phyloP scores from a whole-genome alignment of 2,888 invertebrate species.

The Congeria kusceri region DNA sequence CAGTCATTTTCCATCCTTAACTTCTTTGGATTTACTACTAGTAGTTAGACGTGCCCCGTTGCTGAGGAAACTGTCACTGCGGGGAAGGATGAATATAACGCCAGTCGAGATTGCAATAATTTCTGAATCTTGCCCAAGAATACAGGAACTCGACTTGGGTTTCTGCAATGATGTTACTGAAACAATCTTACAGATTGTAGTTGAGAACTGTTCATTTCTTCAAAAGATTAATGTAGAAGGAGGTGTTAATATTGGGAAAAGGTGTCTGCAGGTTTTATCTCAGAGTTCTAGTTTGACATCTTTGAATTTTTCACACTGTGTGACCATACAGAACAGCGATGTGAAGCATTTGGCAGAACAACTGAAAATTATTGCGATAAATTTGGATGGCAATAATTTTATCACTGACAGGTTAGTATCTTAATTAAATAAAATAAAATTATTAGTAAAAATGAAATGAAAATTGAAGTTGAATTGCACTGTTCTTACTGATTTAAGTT shows the following conservation, averaged over 20 bases:
- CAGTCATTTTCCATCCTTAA: constrained; percentile 38
- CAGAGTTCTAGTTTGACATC: constrained; percentile 48
- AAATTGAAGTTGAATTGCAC: too few relatives aligned
- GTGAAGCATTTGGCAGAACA: constrained; percentile 60
- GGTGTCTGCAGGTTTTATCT: constrained; percentile 56
- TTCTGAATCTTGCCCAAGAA: constrained; percentile 60
- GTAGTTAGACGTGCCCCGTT: constrained; percentile 58
- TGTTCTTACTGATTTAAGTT: too few relatives aligned
- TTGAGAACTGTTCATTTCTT: constrained; percentile 65
- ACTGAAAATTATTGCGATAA: constrained; percentile 64
- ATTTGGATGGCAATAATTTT: constrained; percentile 75
- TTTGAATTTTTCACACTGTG: constrained; percentile 75
- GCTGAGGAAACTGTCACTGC: constrained; percentile 60
- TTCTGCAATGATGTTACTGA: constrained; percentile 68
- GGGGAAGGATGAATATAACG: constrained; percentile 60
- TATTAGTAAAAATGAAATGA: too few relatives aligned
- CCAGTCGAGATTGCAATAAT: constrained; percentile 68
- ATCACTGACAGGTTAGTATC: constrained; percentile 3
- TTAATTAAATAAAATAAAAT: too few relatives aligned
- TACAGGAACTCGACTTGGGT: constrained; percentile 71
- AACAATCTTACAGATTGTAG: constrained; percentile 62
- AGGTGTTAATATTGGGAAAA: constrained; percentile 60
- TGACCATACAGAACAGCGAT: constrained; percentile 64
- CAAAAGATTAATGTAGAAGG: constrained; percentile 73
- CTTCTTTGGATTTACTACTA: constrained; percentile 62